Base-by-base conservation (phyloP, 2,888 invertebrate genomes). In the Lithophane socia region DNA sequence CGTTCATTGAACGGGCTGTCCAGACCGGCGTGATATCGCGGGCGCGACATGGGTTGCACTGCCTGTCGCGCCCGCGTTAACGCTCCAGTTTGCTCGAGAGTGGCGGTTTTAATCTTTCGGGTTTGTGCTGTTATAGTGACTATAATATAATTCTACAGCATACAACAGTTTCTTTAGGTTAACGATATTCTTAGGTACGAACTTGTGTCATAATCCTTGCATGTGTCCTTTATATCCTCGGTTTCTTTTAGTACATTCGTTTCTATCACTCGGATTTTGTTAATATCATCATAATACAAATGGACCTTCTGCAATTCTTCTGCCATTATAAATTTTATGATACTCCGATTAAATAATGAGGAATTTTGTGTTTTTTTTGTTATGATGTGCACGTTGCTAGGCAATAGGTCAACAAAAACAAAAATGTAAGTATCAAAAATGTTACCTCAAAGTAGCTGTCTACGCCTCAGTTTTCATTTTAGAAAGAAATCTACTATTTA, bases 261-360 rank as follows among this genome's bases (percentile, higher is more conserved):
- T 92, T 98, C 98, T 77, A 96, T 89, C 44, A 97, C 92, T 88
- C 94, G 90, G 72, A 97, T 93, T 92, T 96, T 96, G 96, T 98
- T 98, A 68, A 99, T 97, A 94, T 99, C 99, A 93, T 99, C 99
- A 85, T 99, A 98, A 94, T 98, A 99, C 75, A 99, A 97, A 69
- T 99, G 99, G 75, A 97, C 97, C 92, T 98, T 98, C 80, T 97
- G 97, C 82, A 98, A 93, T 88, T 98, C 97, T 85, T 98, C 98
- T 47, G 98, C 97, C 98, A 98, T 98, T 72, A 56, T 74, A 60
- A 70, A 75, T 83, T 84, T 73, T 69, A 75, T 73, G 37, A 65
- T 58, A 61, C 18, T 83, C 58, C 29, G 75, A 52, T 7, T 18
- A 56, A 52, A 21, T 0, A 58, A n/a, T 13, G 58, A 52, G 63